phyloP scores from a whole-genome alignment of 2,797 vertebrate genomes.

The Eupleurogrammus muticus region DNA sequence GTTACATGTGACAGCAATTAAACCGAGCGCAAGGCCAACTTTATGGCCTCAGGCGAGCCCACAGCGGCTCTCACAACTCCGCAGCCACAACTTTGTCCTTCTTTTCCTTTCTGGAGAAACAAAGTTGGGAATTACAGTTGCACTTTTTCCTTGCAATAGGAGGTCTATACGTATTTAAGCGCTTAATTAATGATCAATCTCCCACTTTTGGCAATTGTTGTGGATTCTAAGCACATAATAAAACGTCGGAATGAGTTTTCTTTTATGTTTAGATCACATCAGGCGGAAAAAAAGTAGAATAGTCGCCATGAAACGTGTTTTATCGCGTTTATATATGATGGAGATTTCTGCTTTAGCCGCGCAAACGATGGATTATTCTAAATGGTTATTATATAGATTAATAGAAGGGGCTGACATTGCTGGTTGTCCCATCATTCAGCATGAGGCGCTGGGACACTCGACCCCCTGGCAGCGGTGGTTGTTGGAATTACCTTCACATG shows the following conservation, averaged over 20 bases:
- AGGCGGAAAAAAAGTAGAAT: not conserved
- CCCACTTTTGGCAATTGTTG: not conserved
- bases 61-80: slow-evolving; percentile 48
- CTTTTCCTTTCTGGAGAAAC: slow-evolving; percentile 15
- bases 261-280: not conserved
- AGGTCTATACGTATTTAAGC: not conserved
- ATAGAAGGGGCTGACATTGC: not conserved
- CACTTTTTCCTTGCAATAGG: not conserved
- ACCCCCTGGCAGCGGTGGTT: slow-evolving; percentile 35
- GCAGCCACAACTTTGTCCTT: slow-evolving; percentile 50
- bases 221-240: not conserved
- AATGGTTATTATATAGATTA: not conserved
- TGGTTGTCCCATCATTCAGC: slow-evolving; percentile 20
- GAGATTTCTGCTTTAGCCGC: not conserved
- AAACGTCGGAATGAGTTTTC: not conserved
- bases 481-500: slow-evolving; percentile 60
- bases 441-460: slow-evolving; percentile 25
- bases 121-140: slow-evolving; percentile 10
- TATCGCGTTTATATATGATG: not conserved
- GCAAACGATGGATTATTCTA: not conserved
- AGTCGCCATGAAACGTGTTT: not conserved
- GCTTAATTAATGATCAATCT: not conserved
- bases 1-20: slow-evolving; percentile 90
- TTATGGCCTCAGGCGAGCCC: slow-evolving; percentile 72
- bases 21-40: slow-evolving; percentile 78